Percentiles rank a stretch among this genome's conserved stretches.
Evolutionary conservation across 2,113 vertebrate species (phyloP).

Genomic region (Saccopteryx leptura): DNA sequence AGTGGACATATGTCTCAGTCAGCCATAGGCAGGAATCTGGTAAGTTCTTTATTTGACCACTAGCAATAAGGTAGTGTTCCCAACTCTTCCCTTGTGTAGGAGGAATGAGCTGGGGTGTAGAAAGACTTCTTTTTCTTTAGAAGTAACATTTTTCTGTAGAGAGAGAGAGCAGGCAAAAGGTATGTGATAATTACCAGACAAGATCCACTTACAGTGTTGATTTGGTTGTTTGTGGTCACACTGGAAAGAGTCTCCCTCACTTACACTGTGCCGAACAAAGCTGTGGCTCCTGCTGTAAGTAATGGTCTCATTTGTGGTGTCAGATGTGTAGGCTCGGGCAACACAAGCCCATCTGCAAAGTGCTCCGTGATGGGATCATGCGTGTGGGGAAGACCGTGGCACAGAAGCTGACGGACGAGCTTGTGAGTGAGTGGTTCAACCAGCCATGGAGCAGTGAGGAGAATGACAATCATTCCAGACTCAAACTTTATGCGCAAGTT

Average conservation of each 20-base stretch:
- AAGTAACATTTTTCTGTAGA: slow-evolving; percentile 38
- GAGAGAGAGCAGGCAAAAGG: not conserved
- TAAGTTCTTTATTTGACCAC: not conserved
- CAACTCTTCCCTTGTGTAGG: not conserved
- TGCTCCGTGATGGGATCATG: slow-evolving; percentile 96
- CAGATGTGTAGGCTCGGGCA: slow-evolving; percentile 98
- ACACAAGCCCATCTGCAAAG: slow-evolving; percentile 96
- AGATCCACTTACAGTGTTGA: not conserved
- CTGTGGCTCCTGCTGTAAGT: not conserved
- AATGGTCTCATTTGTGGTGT: slow-evolving; percentile 33
- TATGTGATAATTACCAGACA: not conserved
- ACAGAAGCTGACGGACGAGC: slow-evolving; percentile 92
- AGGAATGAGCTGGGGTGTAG: not conserved
- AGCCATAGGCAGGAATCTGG: not conserved
- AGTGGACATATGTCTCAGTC: not conserved
- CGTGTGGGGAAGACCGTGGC: slow-evolving; percentile 91
- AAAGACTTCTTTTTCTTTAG: not conserved
- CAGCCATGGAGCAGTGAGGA: slow-evolving; percentile 96
- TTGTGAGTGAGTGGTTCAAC: slow-evolving; percentile 94
- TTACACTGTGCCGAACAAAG: accelerated
- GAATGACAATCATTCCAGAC: slow-evolving; percentile 96
- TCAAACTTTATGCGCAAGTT: slow-evolving; percentile 96
- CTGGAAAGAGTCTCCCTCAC: not conserved
- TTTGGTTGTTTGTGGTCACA: not conserved
- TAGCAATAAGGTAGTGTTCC: not conserved